Evolutionary conservation across 2,113 vertebrate genomes (phyloP).

Genomic region (Kryptolebias marmoratus): DNA sequence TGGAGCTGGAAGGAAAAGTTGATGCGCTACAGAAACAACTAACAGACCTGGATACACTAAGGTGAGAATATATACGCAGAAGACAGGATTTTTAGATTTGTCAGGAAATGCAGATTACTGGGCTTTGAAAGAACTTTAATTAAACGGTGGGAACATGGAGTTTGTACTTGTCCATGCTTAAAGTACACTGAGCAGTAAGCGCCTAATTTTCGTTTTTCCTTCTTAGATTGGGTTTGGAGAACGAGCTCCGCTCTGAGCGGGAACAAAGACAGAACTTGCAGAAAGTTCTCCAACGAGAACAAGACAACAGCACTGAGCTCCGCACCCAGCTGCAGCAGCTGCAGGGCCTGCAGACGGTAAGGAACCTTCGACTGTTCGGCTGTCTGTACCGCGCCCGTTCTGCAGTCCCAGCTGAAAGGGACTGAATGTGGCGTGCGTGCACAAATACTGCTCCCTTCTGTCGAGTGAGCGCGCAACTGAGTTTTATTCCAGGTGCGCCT

Average conservation of each 20-base stretch:
- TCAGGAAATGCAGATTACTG: too few species aligned
- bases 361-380: too few species aligned
- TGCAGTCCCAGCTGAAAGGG: too few species aligned
- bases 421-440: too few species aligned
- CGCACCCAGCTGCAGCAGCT: constrained; percentile 92
- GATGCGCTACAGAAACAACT: constrained; percentile 85
- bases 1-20: constrained; percentile 84
- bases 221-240: constrained; percentile 88
- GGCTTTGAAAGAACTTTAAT: not conserved
- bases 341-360: constrained; percentile 85
- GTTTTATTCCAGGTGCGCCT: too few species aligned
- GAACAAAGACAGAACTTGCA: constrained; percentile 91
- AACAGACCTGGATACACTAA: constrained; percentile 85
- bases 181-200: too few species aligned
- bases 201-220: constrained; percentile 14
- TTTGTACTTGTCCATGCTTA: not conserved
- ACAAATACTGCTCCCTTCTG: too few species aligned
- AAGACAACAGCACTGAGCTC: constrained; percentile 87
- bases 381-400: too few species aligned
- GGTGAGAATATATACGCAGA: constrained; percentile 72
- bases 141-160: not conserved
- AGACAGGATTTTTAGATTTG: not conserved
- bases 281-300: constrained; percentile 87
- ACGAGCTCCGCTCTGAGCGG: constrained; percentile 89
- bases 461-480: too few species aligned